Evolutionary conservation across 2,113 vertebrate species (phyloP).

Genomic region (Emydura subglobosa): DNA sequence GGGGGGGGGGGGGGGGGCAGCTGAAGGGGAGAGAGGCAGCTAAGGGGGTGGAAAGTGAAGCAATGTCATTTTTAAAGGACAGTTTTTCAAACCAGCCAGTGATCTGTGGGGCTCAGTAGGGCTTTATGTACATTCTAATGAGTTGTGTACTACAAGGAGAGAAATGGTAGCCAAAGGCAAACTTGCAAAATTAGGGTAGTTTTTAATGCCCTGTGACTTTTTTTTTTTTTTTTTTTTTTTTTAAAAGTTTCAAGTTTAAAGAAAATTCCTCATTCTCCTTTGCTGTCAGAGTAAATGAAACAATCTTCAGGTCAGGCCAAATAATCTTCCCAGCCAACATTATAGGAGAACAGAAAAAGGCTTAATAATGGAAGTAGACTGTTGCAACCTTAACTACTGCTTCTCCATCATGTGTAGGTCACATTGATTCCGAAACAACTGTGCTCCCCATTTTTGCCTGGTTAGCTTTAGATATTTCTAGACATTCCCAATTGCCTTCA

Average conservation of each 20-base stretch:
- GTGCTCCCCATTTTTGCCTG: background rate
- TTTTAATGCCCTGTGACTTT: background rate
- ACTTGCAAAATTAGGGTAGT: background rate
- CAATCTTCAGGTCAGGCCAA: background rate
- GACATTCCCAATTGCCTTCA: background rate
- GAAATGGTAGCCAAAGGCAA: background rate
- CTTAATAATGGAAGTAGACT: background rate
- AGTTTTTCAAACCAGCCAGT: background rate
- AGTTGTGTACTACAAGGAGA: background rate
- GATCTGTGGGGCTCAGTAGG: background rate
- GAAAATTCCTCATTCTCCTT: background rate
- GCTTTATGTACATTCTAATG: background rate
- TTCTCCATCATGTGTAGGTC: conserved; percentile 16
- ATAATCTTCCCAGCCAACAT: background rate
- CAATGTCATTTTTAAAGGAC: background rate
- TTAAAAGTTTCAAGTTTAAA: background rate
- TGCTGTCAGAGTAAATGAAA: background rate
- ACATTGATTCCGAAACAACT: background rate
- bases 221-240: background rate
- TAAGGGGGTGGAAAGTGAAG: background rate
- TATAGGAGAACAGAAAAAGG: background rate
- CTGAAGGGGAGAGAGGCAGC: background rate
- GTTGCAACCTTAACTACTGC: background rate
- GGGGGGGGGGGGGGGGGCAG: accelerated
- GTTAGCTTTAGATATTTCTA: conserved; percentile 9